Base-by-base conservation (phyloP, 2,113 vertebrate genomes). In the Sula dactylatra region DNA sequence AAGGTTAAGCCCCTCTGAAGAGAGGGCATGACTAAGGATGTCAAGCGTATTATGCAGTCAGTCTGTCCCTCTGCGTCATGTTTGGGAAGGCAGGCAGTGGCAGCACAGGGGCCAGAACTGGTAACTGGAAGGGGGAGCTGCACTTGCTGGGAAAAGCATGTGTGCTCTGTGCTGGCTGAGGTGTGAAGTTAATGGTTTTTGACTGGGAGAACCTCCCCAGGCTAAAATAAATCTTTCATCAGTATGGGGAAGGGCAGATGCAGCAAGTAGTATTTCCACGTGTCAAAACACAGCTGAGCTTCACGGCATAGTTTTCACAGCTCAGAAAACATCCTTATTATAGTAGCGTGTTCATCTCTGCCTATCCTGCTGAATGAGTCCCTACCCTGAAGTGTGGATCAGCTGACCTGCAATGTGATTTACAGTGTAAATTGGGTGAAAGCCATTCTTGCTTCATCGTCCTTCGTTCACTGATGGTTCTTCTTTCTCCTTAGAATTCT, bases 41-140 rank as follows among this genome's bases (percentile, higher is more conserved):
- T 49, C 29, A 34, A 10, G 29, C 25, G 13, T 80, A 47, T 85
- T 47, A 29, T 0, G 0, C 14, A 1, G 42, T 58, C 64, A 13
- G 31, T 70, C 34, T 1, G 3, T 77, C 54, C 34, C 19, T 62
- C 45, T 0, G 1, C 2, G 0, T 52, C 52, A 22, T 1, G 0
- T 70, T 74, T 2, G 5, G 65, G 36, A 73, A 65, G 55, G 62
- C 25, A 40, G 34, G 38, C 61, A 91, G 42, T 1, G 4, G 52
- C 76, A 45, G 32, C 2, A 0, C 18, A 13, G 66, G 19, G 32
- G 14, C n/a, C 26, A 50, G 21, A 82, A 26, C n/a, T 56, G 31
- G 32, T 42, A 31, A n/a, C 27, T 82, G 13, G 52, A 34, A 44
- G 31, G 21, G 29, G 15, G 14, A 65, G 10, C 16, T 91, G 47